phyloP scores from a whole-genome alignment of 1,140 invertebrate species.

The Drosophila kepulauana region DNA sequence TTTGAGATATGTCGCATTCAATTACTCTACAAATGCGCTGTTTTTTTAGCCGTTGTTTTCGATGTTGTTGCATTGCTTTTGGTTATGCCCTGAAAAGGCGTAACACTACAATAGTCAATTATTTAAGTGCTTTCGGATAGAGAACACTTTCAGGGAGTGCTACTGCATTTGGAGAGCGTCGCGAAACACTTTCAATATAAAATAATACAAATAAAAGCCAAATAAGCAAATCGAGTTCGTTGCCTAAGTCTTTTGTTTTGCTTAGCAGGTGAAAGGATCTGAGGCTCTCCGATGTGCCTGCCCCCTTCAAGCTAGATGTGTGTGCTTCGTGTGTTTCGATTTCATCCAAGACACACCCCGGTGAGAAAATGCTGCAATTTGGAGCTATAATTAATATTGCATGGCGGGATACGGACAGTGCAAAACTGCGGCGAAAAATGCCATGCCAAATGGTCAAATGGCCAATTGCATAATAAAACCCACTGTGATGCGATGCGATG shows the following conservation, averaged over 20 bases:
- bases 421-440: slow-evolving; percentile 40
- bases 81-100: slow-evolving; percentile 50
- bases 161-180: not conserved
- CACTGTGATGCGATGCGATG: slow-evolving; percentile 62
- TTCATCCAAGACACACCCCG: slow-evolving; percentile 64
- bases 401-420: slow-evolving; percentile 33
- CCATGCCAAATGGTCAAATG: slow-evolving; percentile 29
- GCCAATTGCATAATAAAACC: slow-evolving; percentile 57
- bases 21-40: slow-evolving; percentile 40
- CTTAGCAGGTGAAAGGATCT: slow-evolving; percentile 71
- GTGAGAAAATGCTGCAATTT: slow-evolving; percentile 52
- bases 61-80: slow-evolving; percentile 18
- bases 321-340: slow-evolving; percentile 27
- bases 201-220: slow-evolving; percentile 45
- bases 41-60: slow-evolving; percentile 10
- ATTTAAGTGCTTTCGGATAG: slow-evolving; percentile 49
- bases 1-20: slow-evolving; percentile 52
- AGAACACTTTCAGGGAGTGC: slow-evolving; percentile 67
- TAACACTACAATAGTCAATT: slow-evolving; percentile 42
- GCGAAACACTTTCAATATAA: slow-evolving; percentile 54
- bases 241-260: slow-evolving; percentile 80
- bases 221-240: slow-evolving; percentile 63
- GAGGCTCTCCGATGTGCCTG: not conserved
- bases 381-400: slow-evolving; percentile 65
- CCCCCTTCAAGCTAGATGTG: not conserved